phyloP scores from a whole-genome alignment of 2,113 vertebrate genomes.

The Smithornis capensis region DNA sequence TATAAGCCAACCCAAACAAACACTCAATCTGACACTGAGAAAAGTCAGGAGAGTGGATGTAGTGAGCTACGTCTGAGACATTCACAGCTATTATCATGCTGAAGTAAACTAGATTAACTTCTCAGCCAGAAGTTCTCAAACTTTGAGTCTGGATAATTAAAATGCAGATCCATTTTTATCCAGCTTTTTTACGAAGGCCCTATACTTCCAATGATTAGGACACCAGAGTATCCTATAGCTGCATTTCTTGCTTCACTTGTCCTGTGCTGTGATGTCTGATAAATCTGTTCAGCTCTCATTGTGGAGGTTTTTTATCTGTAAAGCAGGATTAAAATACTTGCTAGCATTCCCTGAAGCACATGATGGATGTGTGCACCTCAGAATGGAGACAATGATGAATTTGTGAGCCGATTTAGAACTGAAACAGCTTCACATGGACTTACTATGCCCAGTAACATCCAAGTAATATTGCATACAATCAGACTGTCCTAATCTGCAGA shows the following conservation, averaged over 20 bases:
- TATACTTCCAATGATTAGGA: not conserved
- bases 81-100: not conserved
- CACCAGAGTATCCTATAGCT: not conserved
- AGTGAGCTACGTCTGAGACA: not conserved
- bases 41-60: not conserved
- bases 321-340: slow-evolving; percentile 17
- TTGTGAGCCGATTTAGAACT: slow-evolving; percentile 1
- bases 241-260: not conserved
- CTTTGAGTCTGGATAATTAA: not conserved
- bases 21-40: not conserved
- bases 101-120: not conserved
- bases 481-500: not conserved
- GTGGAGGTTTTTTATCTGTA: not conserved
- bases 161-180: not conserved
- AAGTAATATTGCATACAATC: not conserved
- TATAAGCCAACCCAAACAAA: not conserved
- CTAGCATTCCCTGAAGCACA: not conserved
- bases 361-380: not conserved
- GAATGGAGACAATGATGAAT: slow-evolving; percentile 1
- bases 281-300: not conserved
- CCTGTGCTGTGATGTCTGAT: not conserved
- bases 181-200: not conserved
- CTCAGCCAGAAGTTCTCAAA: not conserved
- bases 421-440: not conserved
- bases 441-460: not conserved